These are phyloP conservation scores for Vannuccia rotundouncinata DNA, from an alignment of 2,888 invertebrate species.

Conservation along the genomic window DNA sequence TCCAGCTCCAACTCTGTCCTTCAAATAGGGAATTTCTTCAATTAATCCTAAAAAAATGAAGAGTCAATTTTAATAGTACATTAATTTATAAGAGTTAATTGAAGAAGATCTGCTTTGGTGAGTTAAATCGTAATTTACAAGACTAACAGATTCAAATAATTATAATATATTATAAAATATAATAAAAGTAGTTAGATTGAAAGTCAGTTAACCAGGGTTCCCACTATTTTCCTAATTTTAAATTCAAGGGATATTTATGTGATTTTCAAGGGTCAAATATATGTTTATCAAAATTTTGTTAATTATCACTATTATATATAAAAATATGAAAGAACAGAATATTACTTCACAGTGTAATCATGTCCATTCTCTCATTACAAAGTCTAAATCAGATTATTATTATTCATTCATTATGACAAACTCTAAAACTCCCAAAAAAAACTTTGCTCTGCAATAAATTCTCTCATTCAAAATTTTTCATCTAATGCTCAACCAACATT, in stretches of 20 bases:
- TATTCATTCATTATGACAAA: not conserved
- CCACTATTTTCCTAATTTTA: no score
- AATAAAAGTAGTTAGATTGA: no score
- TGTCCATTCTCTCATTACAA: not conserved
- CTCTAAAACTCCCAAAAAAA: not conserved
- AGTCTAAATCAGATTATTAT: not conserved
- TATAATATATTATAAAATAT: no score
- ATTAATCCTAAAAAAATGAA: conserved; percentile 14
- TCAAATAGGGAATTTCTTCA: not conserved
- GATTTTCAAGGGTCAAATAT: no score
- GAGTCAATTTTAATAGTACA: no score
- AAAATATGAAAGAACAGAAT: not conserved
- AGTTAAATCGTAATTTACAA: not conserved
- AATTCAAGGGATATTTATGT: no score
- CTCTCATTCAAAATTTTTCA: not conserved
- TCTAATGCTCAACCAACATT: not conserved
- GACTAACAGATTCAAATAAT: not conserved
- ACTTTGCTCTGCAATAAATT: not conserved
- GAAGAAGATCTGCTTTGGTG: not conserved
- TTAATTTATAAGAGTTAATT: no score
- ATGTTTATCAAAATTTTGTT: no score
- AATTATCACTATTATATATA: no score
- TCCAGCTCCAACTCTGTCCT: conserved; percentile 12
- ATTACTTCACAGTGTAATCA: not conserved
- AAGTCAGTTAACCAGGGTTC: no score